Conservation (phyloP, 2,797 vertebrate genomes). For the Discoglossus pictus region DNA sequence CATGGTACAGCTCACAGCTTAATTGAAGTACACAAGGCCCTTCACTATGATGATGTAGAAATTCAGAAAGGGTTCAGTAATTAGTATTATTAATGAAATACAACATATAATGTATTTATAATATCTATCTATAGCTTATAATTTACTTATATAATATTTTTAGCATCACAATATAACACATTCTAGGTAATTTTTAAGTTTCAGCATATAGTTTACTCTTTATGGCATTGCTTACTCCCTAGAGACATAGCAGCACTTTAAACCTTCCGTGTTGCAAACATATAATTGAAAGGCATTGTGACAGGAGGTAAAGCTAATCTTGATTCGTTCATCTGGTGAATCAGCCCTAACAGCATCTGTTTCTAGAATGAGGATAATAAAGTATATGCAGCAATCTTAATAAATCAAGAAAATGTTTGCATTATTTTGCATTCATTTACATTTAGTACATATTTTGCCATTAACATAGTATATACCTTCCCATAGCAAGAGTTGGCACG, state of each 20-base stretch:
- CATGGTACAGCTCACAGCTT: too few species aligned
- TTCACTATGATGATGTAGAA: too few species aligned
- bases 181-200: slow-evolving; percentile 20
- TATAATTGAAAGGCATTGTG: slow-evolving; percentile 30
- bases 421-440: slow-evolving; percentile 20
- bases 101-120: too few species aligned
- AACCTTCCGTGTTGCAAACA: slow-evolving; percentile 31
- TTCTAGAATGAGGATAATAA: slow-evolving; percentile 32
- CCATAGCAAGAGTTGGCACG: too few species aligned
- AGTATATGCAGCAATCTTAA: slow-evolving; percentile 22
- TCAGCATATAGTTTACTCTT: not conserved
- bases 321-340: slow-evolving; percentile 43
- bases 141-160: too few species aligned
- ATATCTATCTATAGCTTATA: too few species aligned
- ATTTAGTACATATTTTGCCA: too few species aligned
- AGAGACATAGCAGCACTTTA: slow-evolving; percentile 17
- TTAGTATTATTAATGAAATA: too few species aligned
- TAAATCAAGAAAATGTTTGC: slow-evolving; percentile 42
- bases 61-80: too few species aligned
- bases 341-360: slow-evolving; percentile 34
- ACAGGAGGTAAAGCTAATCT: slow-evolving; percentile 37
- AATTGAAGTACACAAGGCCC: too few species aligned
- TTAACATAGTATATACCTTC: too few species aligned
- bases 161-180: not conserved
- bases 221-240: not conserved